These are phyloP conservation scores for Monopterus albus DNA, from an alignment of 2,113 vertebrate species.

Conservation along the genomic window DNA sequence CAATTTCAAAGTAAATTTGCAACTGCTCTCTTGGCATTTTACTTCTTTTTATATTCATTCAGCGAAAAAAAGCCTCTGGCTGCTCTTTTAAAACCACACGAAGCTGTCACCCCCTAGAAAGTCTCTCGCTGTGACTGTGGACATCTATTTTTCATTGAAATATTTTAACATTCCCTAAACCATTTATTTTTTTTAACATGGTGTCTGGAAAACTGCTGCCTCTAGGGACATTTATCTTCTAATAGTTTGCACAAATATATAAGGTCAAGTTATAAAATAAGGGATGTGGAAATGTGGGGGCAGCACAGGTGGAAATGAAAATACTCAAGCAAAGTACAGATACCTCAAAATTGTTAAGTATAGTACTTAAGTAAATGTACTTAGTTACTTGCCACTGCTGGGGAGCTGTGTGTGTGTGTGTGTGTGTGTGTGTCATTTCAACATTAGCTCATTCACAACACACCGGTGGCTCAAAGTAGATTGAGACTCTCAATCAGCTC, in stretches of 20 bases:
- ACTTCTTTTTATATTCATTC: constrained; percentile 3
- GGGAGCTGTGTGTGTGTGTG: no score
- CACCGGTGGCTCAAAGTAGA: no score
- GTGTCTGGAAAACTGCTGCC: not conserved
- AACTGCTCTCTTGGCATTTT: not conserved
- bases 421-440: no score
- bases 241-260: constrained; percentile 14
- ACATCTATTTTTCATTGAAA: constrained; percentile 18
- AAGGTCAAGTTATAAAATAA: constrained; percentile 23
- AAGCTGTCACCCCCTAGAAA: not conserved
- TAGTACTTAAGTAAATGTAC: no score
- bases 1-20: not conserved
- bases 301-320: no score
- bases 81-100: not conserved
- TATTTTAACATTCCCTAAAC: constrained; percentile 6
- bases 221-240: constrained; percentile 10
- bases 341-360: no score
- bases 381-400: no score
- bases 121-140: not conserved
- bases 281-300: no score
- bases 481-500: no score
- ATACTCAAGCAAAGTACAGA: no score
- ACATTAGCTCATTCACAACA: no score
- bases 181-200: not conserved
- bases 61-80: not conserved